A percentile compares a stretch with the other conserved stretches of the same genome.
phyloP scores from a whole-genome alignment of 2,888 invertebrate species.

The Pasiphila rectangulata region DNA sequence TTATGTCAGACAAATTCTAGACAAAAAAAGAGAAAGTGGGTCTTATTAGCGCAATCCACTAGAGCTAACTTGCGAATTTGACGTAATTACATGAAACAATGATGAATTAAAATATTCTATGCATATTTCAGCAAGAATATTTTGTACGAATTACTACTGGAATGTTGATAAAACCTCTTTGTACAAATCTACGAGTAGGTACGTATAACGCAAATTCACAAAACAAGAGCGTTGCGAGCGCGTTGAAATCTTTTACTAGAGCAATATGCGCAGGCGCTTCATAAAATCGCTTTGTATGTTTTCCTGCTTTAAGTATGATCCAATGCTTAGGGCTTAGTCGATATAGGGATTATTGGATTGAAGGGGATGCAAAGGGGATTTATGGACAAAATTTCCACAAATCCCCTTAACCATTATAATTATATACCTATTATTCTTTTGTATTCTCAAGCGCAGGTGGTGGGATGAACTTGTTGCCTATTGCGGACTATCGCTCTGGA shows the following conservation, averaged over 20 bases:
- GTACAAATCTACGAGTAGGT: not conserved
- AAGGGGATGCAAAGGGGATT: too few relatives aligned
- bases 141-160: not conserved
- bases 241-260: constrained; percentile 69
- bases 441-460: too few relatives aligned
- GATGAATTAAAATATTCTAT: not conserved
- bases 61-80: constrained; percentile 18
- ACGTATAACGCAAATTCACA: not conserved
- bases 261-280: constrained; percentile 23
- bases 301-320: not conserved
- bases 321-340: too few relatives aligned
- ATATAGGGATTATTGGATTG: too few relatives aligned
- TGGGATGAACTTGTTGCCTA: too few relatives aligned
- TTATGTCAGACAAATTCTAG: constrained; percentile 17
- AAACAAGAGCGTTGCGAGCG: constrained; percentile 39
- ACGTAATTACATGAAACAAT: constrained; percentile 22
- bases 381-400: too few relatives aligned
- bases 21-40: constrained; percentile 43
- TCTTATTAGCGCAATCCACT: constrained; percentile 41
- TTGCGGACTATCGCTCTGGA: too few relatives aligned
- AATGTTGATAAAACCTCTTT: not conserved
- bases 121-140: not conserved
- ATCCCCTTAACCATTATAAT: too few relatives aligned
- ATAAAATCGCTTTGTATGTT: not conserved
- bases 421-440: too few relatives aligned